Percentiles rank a stretch among this genome's conserved stretches.
These are phyloP conservation scores for Melanchra persicariae DNA, from an alignment of 2,888 invertebrate genomes.

Conservation along the genomic window DNA sequence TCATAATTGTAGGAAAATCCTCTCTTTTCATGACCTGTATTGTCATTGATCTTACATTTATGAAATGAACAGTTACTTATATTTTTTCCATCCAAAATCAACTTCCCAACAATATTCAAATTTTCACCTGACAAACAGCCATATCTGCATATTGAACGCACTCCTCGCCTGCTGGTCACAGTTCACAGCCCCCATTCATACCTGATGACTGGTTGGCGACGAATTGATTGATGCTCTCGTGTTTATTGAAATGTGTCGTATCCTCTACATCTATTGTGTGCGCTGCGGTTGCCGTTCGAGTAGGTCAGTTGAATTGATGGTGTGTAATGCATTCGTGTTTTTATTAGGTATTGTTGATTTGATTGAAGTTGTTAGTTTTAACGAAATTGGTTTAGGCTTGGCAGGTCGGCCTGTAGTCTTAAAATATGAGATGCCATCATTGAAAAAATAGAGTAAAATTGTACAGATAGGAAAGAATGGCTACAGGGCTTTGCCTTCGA, in stretches of 20 bases:
- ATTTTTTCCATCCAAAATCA: too few species aligned
- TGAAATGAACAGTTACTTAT: too few species aligned
- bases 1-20: too few species aligned
- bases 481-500: too few species aligned
- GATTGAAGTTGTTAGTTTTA: background rate
- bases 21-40: too few species aligned
- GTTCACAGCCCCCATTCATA: slow-evolving; percentile 79
- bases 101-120: slow-evolving; percentile 4
- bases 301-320: slow-evolving; percentile 51
- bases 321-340: slow-evolving; percentile 8
- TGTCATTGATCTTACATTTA: too few species aligned
- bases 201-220: slow-evolving; percentile 79
- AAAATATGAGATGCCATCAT: background rate
- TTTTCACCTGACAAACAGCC: slow-evolving; percentile 35
- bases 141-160: slow-evolving; percentile 50
- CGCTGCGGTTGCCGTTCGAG: slow-evolving; percentile 47
- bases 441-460: too few species aligned
- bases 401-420: background rate
- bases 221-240: slow-evolving; percentile 81
- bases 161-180: slow-evolving; percentile 68
- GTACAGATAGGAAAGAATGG: too few species aligned
- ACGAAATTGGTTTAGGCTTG: background rate
- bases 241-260: slow-evolving; percentile 67
- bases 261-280: slow-evolving; percentile 59
- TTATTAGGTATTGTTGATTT: slow-evolving; percentile 2